Conservation (phyloP, 1,140 invertebrate genomes). For the Drosophila sp. region DNA sequence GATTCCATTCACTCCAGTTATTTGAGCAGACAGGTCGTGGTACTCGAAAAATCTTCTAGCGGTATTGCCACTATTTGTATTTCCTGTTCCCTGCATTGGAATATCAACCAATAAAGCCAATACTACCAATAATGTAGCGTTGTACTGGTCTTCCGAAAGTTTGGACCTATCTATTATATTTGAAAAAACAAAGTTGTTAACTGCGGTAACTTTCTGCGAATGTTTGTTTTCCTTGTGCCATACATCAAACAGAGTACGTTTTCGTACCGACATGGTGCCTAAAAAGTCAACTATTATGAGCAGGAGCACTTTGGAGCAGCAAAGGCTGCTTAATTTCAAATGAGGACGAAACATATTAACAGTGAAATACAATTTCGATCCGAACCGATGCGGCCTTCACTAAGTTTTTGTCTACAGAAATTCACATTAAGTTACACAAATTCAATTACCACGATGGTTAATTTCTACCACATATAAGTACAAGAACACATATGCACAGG, state of each 20-base stretch:
- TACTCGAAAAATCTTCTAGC: background rate
- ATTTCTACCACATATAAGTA: too few species aligned
- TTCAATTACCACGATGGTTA: too few species aligned
- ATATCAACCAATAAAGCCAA: too few species aligned
- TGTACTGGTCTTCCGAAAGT: too few species aligned
- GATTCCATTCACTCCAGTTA: background rate
- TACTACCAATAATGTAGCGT: too few species aligned
- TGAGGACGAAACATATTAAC: slow-evolving; percentile 2
- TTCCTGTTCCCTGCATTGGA: background rate
- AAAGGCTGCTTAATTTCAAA: slow-evolving; percentile 1
- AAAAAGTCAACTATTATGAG: slow-evolving; percentile 1
- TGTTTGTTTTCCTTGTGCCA: background rate
- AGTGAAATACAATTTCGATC: background rate
- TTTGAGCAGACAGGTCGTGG: background rate
- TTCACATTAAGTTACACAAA: too few species aligned
- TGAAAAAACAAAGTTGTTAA: background rate
- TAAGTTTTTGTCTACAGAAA: too few species aligned
- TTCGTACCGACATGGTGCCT: background rate
- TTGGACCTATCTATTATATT: too few species aligned
- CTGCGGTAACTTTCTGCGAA: background rate
- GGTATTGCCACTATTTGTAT: background rate
- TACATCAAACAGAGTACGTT: too few species aligned
- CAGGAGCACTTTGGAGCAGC: background rate
- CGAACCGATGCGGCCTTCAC: background rate
- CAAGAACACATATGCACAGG: too few species aligned